Conservation (phyloP, 2,888 invertebrate genomes). For the Hypena proboscidalis region DNA sequence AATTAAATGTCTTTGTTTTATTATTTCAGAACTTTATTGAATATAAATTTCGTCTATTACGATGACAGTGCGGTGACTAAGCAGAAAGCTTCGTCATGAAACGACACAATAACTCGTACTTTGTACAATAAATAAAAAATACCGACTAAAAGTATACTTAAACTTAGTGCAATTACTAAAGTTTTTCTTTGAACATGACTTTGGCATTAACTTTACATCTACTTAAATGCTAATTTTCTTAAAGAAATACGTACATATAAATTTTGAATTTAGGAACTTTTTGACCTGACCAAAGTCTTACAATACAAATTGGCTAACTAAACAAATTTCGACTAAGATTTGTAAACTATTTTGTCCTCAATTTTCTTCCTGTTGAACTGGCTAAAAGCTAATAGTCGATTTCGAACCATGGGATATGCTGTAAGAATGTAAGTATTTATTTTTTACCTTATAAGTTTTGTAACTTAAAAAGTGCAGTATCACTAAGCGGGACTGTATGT, state of each 20-base stretch:
- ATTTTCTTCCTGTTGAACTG: too few relatives aligned
- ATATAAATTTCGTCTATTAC: slow-evolving; percentile 43
- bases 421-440: too few relatives aligned
- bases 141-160: slow-evolving; percentile 45
- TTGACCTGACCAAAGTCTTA: slow-evolving; percentile 49
- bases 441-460: too few relatives aligned
- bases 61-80: slow-evolving; percentile 36
- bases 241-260: slow-evolving; percentile 27
- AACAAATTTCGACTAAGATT: too few relatives aligned
- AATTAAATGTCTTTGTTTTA: too few relatives aligned
- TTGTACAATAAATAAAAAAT: slow-evolving; percentile 76
- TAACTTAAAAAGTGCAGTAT: too few relatives aligned
- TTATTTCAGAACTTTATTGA: slow-evolving; percentile 49
- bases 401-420: too few relatives aligned
- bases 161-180: slow-evolving; percentile 34
- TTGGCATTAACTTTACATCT: slow-evolving; percentile 50
- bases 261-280: slow-evolving; percentile 59
- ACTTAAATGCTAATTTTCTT: slow-evolving; percentile 34
- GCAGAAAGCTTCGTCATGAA: slow-evolving; percentile 6
- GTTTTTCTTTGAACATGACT: slow-evolving; percentile 49
- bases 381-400: too few relatives aligned
- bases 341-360: too few relatives aligned
- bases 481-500: too few relatives aligned
- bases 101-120: slow-evolving; percentile 54
- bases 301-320: too few relatives aligned